These are phyloP conservation scores for Pasiphila rectangulata DNA, from an alignment of 2,888 invertebrate species.

Conservation along the genomic window DNA sequence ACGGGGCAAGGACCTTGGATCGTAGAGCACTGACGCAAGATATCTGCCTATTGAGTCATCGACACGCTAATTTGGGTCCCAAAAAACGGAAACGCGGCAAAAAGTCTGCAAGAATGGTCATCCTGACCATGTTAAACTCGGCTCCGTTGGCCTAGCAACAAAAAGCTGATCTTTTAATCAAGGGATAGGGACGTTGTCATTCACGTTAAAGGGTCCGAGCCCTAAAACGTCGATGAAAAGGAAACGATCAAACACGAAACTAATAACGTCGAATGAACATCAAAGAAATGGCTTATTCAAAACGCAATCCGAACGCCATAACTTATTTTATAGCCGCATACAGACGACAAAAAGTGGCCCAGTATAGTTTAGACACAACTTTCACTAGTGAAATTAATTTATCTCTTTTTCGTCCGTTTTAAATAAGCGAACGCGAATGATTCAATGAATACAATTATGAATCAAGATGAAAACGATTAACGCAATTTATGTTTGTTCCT, in stretches of 20 bases:
- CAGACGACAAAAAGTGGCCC: constrained; percentile 22
- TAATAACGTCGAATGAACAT: constrained; percentile 34
- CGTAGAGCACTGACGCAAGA: constrained; percentile 23
- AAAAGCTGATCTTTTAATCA: not conserved
- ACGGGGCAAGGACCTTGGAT: constrained; percentile 33
- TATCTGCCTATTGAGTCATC: constrained; percentile 13
- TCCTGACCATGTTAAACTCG: constrained; percentile 6
- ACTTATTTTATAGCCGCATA: constrained; percentile 34
- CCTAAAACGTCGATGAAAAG: constrained; percentile 19
- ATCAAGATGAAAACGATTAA: constrained; percentile 27
- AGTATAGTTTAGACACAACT: constrained; percentile 27
- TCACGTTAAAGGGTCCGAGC: constrained; percentile 5
- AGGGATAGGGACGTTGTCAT: constrained; percentile 8
- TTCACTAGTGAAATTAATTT: constrained; percentile 32
- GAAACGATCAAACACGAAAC: constrained; percentile 25
- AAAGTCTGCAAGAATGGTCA: constrained; percentile 4
- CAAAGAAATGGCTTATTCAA: constrained; percentile 36
- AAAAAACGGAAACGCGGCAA: constrained; percentile 7
- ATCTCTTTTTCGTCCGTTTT: constrained; percentile 26
- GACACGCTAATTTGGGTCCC: constrained; percentile 7
- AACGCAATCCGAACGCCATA: constrained; percentile 36
- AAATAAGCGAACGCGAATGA: constrained; percentile 27
- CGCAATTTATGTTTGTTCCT: constrained; percentile 27
- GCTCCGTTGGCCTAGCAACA: constrained; percentile 5
- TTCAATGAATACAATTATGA: constrained; percentile 31